Base-by-base conservation (phyloP, 2,113 vertebrate species). In the Mesocricetus auratus region DNA sequence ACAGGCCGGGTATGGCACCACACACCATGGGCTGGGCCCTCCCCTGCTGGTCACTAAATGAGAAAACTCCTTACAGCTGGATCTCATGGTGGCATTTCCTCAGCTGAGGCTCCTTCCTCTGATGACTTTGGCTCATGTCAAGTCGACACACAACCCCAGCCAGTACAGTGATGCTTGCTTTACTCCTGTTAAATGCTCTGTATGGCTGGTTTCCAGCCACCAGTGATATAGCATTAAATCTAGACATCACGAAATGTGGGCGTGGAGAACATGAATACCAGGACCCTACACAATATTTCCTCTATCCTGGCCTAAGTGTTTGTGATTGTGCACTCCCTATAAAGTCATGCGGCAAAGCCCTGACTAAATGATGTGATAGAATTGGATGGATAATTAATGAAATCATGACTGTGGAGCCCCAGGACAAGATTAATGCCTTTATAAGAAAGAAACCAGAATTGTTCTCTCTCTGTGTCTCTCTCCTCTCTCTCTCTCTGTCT, bases 401-500 rank as follows among this genome's bases (percentile, higher is more conserved):
- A 17, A 13, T 87, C 45, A n/a, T 39, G 1, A 91, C n/a, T 5
- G 33, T 81, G 15, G 31, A 4, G 4, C 9, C 39, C 6, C 21
- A 1, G 39, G 75, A n/a, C n/a, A 50, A 19, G 31, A 71, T 66
- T 88, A 62, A n/a, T 56, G 29, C 21, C 60, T 56, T 53, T 21
- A 69, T 31, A 64, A 91, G 73, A 90, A 91, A 88, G 73, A 93
- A 91, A 83, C 36, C 58, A 42, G 58, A 29, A 12, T 60, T 60
- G 12, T 17, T 29, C 26, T n/a, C 31, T 64, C 33, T 9, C 5
- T 21, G 16, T 1, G 3, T 74, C n/a, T 7, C 24, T 16, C 4
- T 39, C 15, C 4, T 8, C 7, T 29, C 3, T 3, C 33, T 19
- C 26, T 17, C 47, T 7, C 36, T 22, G 45, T 3, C 36, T 26